Evolutionary conservation across 2,888 invertebrate species (phyloP).

Genomic region (Apamea epomidion): DNA sequence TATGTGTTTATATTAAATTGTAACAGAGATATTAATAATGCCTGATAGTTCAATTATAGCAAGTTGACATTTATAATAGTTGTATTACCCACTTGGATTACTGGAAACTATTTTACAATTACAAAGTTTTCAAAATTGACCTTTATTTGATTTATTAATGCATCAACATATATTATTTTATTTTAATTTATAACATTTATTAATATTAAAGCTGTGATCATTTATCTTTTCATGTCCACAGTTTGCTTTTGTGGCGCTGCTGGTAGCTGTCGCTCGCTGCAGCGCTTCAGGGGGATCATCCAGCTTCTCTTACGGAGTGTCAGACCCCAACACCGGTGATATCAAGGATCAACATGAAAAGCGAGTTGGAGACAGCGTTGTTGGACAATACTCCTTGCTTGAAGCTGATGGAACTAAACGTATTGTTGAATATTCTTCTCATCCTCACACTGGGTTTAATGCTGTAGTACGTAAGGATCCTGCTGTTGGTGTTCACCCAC

Average conservation of each 20-base stretch:
- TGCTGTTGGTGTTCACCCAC: slow-evolving; percentile 68
- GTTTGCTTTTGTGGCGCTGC: slow-evolving; percentile 76
- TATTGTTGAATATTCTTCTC: slow-evolving; percentile 89
- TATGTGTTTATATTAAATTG: neutral
- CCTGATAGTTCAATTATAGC: slow-evolving; percentile 25
- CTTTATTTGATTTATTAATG: neutral
- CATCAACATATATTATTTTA: neutral
- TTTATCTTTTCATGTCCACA: slow-evolving; percentile 69
- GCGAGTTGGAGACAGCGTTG: slow-evolving; percentile 91
- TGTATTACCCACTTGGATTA: neutral
- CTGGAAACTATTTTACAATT: neutral
- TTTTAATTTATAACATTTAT: neutral
- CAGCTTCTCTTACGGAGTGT: slow-evolving; percentile 82
- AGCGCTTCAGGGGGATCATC: slow-evolving; percentile 75
- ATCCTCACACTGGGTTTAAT: slow-evolving; percentile 80
- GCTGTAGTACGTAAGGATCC: slow-evolving; percentile 81
- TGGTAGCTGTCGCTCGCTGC: slow-evolving; percentile 74
- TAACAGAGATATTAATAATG: neutral
- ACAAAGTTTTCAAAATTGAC: neutral
- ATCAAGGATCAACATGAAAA: slow-evolving; percentile 89
- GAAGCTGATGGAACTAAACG: slow-evolving; percentile 90
- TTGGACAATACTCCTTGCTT: slow-evolving; percentile 85
- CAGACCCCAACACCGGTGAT: slow-evolving; percentile 82
- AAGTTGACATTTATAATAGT: slow-evolving; percentile 1
- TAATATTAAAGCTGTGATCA: neutral